A percentile compares a stretch with the other conserved stretches of the same genome.
Evolutionary conservation across 2,113 vertebrate species (phyloP).

Genomic region (Synchiropus splendidus): DNA sequence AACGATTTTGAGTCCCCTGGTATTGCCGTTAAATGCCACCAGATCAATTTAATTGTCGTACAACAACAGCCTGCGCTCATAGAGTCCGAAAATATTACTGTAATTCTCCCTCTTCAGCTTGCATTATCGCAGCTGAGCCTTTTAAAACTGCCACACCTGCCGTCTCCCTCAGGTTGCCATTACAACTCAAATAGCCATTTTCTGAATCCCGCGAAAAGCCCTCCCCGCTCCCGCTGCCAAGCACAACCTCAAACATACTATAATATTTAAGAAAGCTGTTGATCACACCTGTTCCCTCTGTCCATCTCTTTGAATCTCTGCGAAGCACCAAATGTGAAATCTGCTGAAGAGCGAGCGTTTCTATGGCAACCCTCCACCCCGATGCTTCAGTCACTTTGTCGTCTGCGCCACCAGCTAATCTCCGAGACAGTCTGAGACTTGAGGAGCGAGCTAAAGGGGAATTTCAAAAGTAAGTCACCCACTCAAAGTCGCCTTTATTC

Average conservation of each 20-base stretch:
- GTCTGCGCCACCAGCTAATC: constrained; percentile 24
- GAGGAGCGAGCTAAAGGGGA: too few species aligned
- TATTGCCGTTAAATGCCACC: too few species aligned
- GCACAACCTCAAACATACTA: constrained; percentile 15
- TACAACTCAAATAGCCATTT: constrained; percentile 25
- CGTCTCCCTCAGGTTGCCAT: constrained; percentile 33
- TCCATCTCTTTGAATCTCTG: constrained; percentile 32
- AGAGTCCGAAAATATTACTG: neutral
- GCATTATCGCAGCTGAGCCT: neutral
- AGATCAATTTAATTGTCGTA: too few species aligned
- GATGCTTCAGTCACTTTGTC: constrained; percentile 45
- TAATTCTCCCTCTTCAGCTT: neutral
- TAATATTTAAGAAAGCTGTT: constrained; percentile 50
- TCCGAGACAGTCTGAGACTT: constrained; percentile 15
- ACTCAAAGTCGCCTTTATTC: too few species aligned
- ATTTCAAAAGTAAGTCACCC: too few species aligned
- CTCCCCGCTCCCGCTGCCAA: constrained; percentile 15
- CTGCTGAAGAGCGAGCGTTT: constrained; percentile 52
- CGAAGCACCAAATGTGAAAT: constrained; percentile 55
- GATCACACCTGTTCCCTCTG: constrained; percentile 54
- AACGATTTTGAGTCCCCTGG: too few species aligned
- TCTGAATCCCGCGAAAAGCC: constrained; percentile 24
- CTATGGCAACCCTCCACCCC: constrained; percentile 63
- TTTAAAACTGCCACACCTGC: constrained; percentile 10
- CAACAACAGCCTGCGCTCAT: too few species aligned